Evolutionary conservation across 2,113 vertebrate species (phyloP).

Genomic region (Eublepharis macularius): DNA sequence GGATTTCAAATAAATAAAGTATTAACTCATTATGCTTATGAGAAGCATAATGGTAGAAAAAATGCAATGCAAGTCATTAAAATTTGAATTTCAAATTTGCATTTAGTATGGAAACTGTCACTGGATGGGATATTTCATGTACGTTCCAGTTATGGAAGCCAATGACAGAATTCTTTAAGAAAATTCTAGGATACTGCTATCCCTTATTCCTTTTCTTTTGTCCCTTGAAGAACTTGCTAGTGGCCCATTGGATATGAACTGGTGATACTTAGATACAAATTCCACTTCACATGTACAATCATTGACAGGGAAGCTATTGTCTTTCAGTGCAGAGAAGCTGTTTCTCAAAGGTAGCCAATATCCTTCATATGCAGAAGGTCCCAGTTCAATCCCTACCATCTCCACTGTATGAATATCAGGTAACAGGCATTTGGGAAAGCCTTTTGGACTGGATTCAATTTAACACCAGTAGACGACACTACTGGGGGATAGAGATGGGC

Average conservation of each 20-base stretch:
- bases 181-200: neutral
- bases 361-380: neutral
- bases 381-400: neutral
- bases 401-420: too few relatives aligned
- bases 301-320: neutral
- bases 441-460: too few relatives aligned
- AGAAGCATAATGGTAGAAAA: slow-evolving; percentile 29
- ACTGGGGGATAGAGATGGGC: too few relatives aligned
- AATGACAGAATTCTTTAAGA: neutral
- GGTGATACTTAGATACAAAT: neutral
- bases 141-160: slow-evolving; percentile 32
- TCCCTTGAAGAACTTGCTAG: neutral
- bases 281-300: too few relatives aligned
- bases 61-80: slow-evolving; percentile 31
- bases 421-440: too few relatives aligned
- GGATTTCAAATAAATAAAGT: slow-evolving; percentile 37
- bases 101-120: slow-evolving; percentile 28
- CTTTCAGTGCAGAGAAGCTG: neutral
- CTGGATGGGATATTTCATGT: slow-evolving; percentile 17
- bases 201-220: too few relatives aligned
- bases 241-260: neutral
- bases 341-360: too few relatives aligned
- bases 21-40: slow-evolving; percentile 10
- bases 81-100: neutral
- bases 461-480: too few relatives aligned